Conservation (phyloP, 2,797 vertebrate species). For the Rousettus madagascariensis region DNA sequence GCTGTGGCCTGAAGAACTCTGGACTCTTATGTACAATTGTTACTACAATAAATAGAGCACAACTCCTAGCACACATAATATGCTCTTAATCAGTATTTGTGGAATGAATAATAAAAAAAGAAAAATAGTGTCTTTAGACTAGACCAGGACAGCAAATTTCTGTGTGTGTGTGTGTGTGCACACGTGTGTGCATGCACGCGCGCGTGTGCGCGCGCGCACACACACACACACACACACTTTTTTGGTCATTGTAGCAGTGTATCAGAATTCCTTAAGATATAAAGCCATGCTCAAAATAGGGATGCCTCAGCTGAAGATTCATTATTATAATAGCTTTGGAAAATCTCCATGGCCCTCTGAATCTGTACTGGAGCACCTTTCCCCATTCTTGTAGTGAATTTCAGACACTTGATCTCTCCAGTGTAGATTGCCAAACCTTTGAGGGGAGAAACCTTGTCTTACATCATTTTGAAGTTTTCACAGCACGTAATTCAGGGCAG, state of each 20-base stretch:
- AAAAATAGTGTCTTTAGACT: slow-evolving; percentile 37
- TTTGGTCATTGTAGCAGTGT: background rate
- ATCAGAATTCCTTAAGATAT: slow-evolving; percentile 15
- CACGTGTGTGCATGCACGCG: too few species aligned
- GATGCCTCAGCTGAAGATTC: background rate
- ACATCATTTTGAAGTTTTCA: background rate
- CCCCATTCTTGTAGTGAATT: background rate
- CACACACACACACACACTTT: background rate
- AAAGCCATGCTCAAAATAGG: slow-evolving; percentile 9
- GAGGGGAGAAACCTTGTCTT: background rate
- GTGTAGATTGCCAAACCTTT: background rate
- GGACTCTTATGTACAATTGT: background rate
- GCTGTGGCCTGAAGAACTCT: background rate
- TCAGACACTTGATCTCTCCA: background rate
- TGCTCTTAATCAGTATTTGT: background rate
- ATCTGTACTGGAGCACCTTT: background rate
- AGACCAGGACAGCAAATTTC: background rate
- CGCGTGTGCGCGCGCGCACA: too few species aligned
- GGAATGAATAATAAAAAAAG: slow-evolving; percentile 21
- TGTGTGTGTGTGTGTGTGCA: too few species aligned
- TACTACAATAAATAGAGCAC: background rate
- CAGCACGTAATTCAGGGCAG: background rate
- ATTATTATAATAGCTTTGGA: background rate
- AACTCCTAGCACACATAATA: background rate
- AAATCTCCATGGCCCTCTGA: background rate